Percentiles rank a stretch among this genome's conserved stretches.
Evolutionary conservation across 2,888 invertebrate genomes (phyloP).

Genomic region (Ophraella communa): DNA sequence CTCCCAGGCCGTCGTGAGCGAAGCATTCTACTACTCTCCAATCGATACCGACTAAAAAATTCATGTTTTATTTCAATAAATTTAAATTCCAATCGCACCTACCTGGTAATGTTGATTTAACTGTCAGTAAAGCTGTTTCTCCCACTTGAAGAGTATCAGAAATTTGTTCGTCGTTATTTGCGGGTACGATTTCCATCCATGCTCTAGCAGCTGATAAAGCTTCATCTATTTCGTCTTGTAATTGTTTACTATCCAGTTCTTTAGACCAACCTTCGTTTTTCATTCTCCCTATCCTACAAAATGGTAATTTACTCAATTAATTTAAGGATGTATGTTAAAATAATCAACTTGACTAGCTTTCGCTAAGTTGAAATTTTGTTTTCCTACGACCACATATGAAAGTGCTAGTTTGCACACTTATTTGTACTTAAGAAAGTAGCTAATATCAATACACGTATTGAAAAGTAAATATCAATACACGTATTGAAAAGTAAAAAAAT

Average conservation of each 20-base stretch:
- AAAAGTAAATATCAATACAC: no score
- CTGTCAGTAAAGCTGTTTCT: slow-evolving; percentile 71
- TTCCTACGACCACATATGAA: no score
- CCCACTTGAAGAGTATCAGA: slow-evolving; percentile 73
- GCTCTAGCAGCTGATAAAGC: slow-evolving; percentile 64
- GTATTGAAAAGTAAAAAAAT: no score
- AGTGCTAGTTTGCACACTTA: no score
- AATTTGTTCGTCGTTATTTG: slow-evolving; percentile 53
- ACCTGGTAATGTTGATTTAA: slow-evolving; percentile 72
- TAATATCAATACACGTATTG: no score
- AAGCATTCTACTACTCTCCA: slow-evolving; percentile 78
- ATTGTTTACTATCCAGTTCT: slow-evolving; percentile 57
- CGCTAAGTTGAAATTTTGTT: no score
- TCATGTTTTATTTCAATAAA: no score
- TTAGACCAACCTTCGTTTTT: slow-evolving; percentile 64
- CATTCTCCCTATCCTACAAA: slow-evolving; percentile 66
- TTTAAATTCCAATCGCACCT: slow-evolving; percentile 13
- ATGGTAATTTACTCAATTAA: neutral
- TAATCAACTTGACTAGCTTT: no score
- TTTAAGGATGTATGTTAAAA: no score
- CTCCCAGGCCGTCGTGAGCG: slow-evolving; percentile 80
- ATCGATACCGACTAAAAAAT: slow-evolving; percentile 68
- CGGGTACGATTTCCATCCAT: slow-evolving; percentile 71
- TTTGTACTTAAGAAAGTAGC: no score
- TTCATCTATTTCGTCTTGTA: slow-evolving; percentile 47